Base-by-base conservation (phyloP, 2,113 vertebrate species). In the Chamaea fasciata region DNA sequence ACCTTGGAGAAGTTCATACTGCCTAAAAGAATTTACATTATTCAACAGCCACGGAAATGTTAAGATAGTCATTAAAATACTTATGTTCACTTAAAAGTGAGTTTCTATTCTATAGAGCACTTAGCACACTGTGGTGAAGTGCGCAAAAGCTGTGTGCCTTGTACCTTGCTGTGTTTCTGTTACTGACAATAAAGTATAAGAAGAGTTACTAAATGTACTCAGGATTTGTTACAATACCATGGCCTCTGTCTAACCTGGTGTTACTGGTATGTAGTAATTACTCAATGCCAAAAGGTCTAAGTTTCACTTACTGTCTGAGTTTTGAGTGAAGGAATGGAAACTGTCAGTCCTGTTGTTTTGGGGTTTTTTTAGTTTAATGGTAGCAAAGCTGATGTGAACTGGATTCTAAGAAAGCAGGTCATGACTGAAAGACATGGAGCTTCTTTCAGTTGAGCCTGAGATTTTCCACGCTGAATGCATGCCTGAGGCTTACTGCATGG, bases 41-140 rank as follows among this genome's bases (percentile, higher is more conserved):
- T 99, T 97, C 99, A 99, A 75, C 99, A 99, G 97, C 99, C 99
- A 27, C 98, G 98, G 88, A 99, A 99, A 97, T 99, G 92, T 97
- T 99, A 98, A 99, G 55, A 94, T 59, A 56, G 31, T 63, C 30
- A 15, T 17, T 95, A 84, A 94, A 96, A 94, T 73, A 90, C 41
- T 94, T 50, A 26, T 23, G 4, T 90, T 94, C 85, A 49, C 63
- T 78, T 92, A 49, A 62, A 91, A 87, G 74, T 47, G 65, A 89
- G 33, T 63, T 93, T 77, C 89, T 88, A 6, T 89, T 93, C 68
- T 31, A 46, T 68, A 42, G n/a, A 90, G 64, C 88, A 67, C 23
- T 71, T 87, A 52, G 88, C 69, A 85, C 67, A 24, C 69, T 87
- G 89, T 76, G 69, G 57, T 84, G 80, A 93, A 95, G 52, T 52